Percentiles rank a stretch among this genome's conserved stretches.
Evolutionary conservation across 2,888 invertebrate genomes (phyloP).

Genomic region (Eupithecia exiguata): DNA sequence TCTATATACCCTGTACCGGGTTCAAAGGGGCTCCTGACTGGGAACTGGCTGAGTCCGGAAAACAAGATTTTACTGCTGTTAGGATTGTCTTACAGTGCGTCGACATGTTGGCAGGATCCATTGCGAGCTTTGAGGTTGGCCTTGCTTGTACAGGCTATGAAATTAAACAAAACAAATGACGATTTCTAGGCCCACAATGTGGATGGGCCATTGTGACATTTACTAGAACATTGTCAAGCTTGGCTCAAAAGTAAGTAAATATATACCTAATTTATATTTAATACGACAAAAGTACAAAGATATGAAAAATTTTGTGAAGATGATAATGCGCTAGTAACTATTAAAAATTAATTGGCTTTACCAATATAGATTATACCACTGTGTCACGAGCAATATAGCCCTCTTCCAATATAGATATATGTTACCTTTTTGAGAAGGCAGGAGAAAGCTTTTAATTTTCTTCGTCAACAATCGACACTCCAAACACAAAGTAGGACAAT

Average conservation of each 20-base stretch:
- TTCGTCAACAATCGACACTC: constrained; percentile 9
- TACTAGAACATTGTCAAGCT: background rate
- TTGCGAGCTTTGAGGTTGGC: background rate
- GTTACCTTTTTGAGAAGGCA: background rate
- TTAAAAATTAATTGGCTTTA: too few species aligned
- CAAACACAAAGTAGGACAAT: constrained; percentile 10
- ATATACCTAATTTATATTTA: background rate
- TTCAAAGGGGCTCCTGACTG: constrained; percentile 27
- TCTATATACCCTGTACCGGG: constrained; percentile 53
- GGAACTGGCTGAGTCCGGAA: constrained; percentile 9
- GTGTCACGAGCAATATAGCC: background rate
- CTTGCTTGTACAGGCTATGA: background rate
- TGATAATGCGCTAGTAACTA: background rate
- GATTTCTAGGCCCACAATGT: background rate
- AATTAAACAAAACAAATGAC: background rate
- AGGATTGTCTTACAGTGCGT: background rate
- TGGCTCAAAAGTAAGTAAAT: background rate
- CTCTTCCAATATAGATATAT: background rate
- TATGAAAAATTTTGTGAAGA: background rate
- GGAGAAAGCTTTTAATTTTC: background rate
- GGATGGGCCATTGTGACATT: background rate
- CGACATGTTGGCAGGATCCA: background rate
- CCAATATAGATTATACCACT: background rate
- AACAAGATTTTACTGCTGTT: background rate
- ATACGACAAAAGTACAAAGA: background rate